phyloP scores from a whole-genome alignment of 2,797 vertebrate species.

The Distichodus sexfasciatus region DNA sequence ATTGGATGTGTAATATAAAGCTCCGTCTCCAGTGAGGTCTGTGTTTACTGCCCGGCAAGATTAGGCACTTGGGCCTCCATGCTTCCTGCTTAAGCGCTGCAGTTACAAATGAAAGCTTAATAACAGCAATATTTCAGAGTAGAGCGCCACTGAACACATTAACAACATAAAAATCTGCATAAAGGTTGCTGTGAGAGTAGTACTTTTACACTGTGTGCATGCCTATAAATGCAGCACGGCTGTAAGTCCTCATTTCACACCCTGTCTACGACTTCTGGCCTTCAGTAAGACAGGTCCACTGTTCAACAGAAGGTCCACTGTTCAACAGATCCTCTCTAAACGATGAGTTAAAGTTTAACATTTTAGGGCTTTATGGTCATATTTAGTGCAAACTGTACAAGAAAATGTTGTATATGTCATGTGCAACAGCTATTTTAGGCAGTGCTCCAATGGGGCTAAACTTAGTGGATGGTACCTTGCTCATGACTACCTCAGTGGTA shows the following conservation, averaged over 20 bases:
- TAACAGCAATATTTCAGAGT: slow-evolving; percentile 41
- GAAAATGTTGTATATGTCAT: too few species aligned
- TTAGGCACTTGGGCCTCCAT: slow-evolving; percentile 24
- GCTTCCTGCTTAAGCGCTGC: slow-evolving; percentile 15
- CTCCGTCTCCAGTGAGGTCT: not conserved
- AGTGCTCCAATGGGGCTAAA: too few species aligned
- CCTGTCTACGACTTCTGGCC: not conserved
- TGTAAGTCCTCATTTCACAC: not conserved
- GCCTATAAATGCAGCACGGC: slow-evolving; percentile 11
- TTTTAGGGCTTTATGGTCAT: not conserved
- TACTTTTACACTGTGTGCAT: slow-evolving; percentile 19
- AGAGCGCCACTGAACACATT: slow-evolving; percentile 30
- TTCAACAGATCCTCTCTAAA: not conserved
- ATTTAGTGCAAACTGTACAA: too few species aligned
- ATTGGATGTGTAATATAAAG: slow-evolving; percentile 29
- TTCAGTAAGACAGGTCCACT: not conserved
- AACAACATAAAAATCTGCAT: slow-evolving; percentile 32
- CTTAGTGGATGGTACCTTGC: too few species aligned
- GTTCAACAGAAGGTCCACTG: not conserved
- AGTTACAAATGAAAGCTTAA: slow-evolving; percentile 45
- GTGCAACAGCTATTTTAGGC: too few species aligned
- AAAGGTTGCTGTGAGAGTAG: slow-evolving; percentile 33
- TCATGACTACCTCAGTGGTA: too few species aligned
- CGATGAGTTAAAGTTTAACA: not conserved
- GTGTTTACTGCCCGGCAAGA: slow-evolving; percentile 10